Evolutionary conservation across 2,797 vertebrate species (phyloP), one percentile per base, ranked within the genome.

Genomic region (Distichodus sexfasciatus): DNA sequence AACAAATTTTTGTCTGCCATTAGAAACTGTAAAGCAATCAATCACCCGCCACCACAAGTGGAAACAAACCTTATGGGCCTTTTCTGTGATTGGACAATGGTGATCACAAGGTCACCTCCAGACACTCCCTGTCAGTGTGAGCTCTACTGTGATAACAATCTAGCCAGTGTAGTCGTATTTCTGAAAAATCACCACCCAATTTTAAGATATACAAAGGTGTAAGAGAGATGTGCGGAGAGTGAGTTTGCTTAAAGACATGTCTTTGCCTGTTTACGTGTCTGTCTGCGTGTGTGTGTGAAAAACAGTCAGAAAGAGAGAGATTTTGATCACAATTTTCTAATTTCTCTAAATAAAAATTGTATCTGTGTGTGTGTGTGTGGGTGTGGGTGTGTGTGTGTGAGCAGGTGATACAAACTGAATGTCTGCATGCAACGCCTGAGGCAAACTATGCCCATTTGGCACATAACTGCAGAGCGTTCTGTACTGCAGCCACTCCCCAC

Each of bases 111-210:
- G 59, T 57, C 58, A 46, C 63, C 59, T 35, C 19, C 21, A 48
- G 66, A 40, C 41, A 12, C n/a, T 78, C 46, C 57, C 64, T 76
- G 50, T 63, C 74, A 76, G 78, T 55, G 71, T 60, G 64, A 51
- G 46, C 19, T 72, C 63, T 71, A 59, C 65, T 63, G 57, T 67
- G 63, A 72, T 58, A 79, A 62, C 66, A 54, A 35, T 11, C 35
- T n/a, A 17, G 15, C 35, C 2, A 50, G 58, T 53, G 59, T 43
- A 33, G 57, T 48, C 44, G 23, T 62, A 12, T 43, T 55, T 66
- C 46, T 74, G 14, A 76, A 78, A 67, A 78, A 61, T 41, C 72
- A 78, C 53, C 80, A 76, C 78, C 67, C 54, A 76, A 60, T 68
- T 3, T 62, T 61, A n/a, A n/a, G n/a, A n/a, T n/a, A n/a, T n/a